Percentiles rank a stretch among this genome's conserved stretches.
Evolutionary conservation across 2,797 vertebrate genomes (phyloP).

Genomic region (Sebastes alutus): DNA sequence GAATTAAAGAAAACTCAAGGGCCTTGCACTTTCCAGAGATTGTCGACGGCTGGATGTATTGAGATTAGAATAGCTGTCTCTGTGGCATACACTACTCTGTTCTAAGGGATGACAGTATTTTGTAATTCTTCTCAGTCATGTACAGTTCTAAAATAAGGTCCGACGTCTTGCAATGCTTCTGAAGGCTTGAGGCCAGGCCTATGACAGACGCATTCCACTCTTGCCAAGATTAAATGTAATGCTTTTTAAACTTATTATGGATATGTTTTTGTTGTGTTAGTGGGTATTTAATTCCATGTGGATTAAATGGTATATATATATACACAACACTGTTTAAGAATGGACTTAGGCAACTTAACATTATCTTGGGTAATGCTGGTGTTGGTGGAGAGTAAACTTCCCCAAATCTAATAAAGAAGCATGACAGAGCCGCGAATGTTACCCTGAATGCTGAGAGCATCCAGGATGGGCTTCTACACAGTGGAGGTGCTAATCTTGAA

Average conservation of each 20-base stretch:
- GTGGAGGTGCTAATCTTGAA: neutral
- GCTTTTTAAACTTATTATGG: neutral
- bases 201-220: neutral
- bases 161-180: neutral
- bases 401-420: neutral
- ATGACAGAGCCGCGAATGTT: neutral
- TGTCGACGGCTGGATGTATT: constrained; percentile 64
- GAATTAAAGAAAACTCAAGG: constrained; percentile 84
- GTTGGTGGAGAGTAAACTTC: too few species aligned
- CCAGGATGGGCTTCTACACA: neutral
- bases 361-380: neutral
- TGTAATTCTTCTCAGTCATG: constrained; percentile 50
- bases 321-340: neutral
- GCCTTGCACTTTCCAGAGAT: constrained; percentile 83
- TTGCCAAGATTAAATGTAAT: neutral
- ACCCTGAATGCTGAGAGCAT: neutral
- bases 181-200: constrained; percentile 3
- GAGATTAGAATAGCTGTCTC: constrained; percentile 76
- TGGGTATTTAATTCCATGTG: neutral
- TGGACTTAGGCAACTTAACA: neutral
- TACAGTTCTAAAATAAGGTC: constrained; percentile 58
- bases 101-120: constrained; percentile 53
- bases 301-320: neutral
- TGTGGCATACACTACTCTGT: constrained; percentile 56
- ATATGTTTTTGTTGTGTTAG: neutral